These are phyloP conservation scores for Drosophila anomalipes DNA, from an alignment of 2,888 invertebrate species.

Conservation along the genomic window DNA sequence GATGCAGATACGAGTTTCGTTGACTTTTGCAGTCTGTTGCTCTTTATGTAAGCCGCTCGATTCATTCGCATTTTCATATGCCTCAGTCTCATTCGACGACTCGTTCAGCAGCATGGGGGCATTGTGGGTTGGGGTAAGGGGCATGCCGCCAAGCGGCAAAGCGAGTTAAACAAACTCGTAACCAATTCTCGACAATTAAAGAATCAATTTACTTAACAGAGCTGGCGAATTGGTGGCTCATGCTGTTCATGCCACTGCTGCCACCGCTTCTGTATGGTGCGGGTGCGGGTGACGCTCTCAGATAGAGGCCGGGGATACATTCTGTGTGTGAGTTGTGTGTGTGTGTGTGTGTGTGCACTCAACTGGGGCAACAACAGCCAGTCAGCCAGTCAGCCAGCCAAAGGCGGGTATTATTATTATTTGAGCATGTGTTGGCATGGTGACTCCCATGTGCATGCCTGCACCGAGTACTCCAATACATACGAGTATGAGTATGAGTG, in stretches of 20 bases:
- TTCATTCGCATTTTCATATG: constrained; percentile 38
- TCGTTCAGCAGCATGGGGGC: constrained; percentile 60
- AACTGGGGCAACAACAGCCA: constrained; percentile 43
- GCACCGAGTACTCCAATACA: constrained; percentile 20
- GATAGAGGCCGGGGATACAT: constrained; percentile 27
- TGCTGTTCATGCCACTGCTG: constrained; percentile 25
- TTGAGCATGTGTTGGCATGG: constrained; percentile 46
- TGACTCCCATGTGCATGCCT: constrained; percentile 23
- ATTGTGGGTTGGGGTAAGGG: constrained; percentile 57
- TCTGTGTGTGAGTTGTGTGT: constrained; percentile 2
- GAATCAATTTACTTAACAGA: constrained; percentile 78
- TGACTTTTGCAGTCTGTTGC: constrained; percentile 4
- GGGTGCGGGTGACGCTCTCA: constrained; percentile 49
- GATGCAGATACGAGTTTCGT: constrained; percentile 40
- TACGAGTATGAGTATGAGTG: constrained; percentile 7
- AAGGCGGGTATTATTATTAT: constrained; percentile 65
- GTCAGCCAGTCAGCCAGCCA: constrained; percentile 19
- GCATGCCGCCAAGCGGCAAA: constrained; percentile 49
- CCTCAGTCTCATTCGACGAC: constrained; percentile 6
- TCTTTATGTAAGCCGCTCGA: constrained; percentile 49
- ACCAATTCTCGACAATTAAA: constrained; percentile 79
- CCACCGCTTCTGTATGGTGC: constrained; percentile 35
- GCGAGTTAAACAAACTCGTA: constrained; percentile 79
- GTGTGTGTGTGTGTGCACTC: constrained; percentile 34
- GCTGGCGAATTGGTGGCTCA: constrained; percentile 70